A percentile compares a stretch with the other conserved stretches of the same genome.
These are phyloP conservation scores for Agapornis canus DNA, from an alignment of 2,797 vertebrate genomes.

Conservation along the genomic window DNA sequence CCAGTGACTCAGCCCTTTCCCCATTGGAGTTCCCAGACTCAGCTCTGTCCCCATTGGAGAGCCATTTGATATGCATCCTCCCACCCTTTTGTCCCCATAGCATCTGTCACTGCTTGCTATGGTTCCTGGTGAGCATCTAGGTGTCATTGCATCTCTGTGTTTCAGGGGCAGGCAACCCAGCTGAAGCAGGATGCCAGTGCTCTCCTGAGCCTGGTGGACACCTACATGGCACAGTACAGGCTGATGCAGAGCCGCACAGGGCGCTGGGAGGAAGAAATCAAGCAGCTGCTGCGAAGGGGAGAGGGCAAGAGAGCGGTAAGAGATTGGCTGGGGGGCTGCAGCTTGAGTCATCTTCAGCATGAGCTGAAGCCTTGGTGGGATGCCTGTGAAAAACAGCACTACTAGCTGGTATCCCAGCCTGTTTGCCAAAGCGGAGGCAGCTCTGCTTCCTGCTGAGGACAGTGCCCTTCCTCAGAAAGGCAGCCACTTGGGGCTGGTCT, in stretches of 20 bases:
- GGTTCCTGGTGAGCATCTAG: neutral
- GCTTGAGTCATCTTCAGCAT: neutral
- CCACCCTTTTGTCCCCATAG: neutral
- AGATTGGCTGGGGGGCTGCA: neutral
- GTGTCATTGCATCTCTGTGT: neutral
- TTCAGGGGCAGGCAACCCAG: conserved; percentile 67
- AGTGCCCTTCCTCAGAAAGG: neutral
- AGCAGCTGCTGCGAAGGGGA: conserved; percentile 61
- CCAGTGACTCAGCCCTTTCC: neutral
- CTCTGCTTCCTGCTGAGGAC: neutral
- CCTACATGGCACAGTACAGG: conserved; percentile 54
- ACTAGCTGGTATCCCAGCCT: rapidly evolving
- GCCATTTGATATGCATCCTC: neutral
- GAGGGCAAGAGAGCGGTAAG: conserved; percentile 71
- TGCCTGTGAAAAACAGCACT: rapidly evolving
- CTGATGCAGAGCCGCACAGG: conserved; percentile 49
- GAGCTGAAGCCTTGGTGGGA: neutral
- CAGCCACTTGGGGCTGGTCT: neutral
- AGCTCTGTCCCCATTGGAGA: neutral
- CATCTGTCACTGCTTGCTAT: rapidly evolving
- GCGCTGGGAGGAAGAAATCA: conserved; percentile 72
- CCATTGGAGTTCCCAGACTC: no score
- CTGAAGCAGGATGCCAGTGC: conserved; percentile 62
- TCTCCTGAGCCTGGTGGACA: conserved; percentile 65
- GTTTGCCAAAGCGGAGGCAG: neutral